Base-by-base conservation (phyloP, 2,797 vertebrate species). In the Ateles fusciceps region DNA sequence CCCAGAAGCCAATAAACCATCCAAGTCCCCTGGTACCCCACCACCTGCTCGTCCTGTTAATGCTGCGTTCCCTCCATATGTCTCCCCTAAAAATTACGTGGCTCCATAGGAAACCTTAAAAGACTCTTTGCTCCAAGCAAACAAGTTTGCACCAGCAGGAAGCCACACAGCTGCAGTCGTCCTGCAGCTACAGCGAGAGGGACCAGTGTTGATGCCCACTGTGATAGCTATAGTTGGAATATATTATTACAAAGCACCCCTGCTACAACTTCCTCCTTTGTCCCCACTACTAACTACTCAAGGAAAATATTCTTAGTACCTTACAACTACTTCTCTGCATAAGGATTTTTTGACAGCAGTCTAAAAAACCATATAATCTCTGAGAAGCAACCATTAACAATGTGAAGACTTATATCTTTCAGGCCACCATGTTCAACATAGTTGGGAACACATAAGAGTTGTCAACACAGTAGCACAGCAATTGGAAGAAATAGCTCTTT, bases 151-250 rank as follows among this genome's bases (percentile, higher is more conserved):
- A 28, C 22, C 12, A 14, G 46, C 52, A 1, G 5, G n/a, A 85
- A 57, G 1, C 33, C 28, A 11, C 1, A 9, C 4, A 1, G 1
- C 50, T 24, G n/a, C 5, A 19, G 33, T 19, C 59, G 2, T 48
- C 14, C 0, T 39, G 39, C 72, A 42, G n/a, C 11, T 24, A 7
- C 5, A 36, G 7, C 15, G 10, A 36, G 6, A 21, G 1, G 8
- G 30, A 10, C 36, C 14, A 5, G 30, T n/a, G 57, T 90, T 68
- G 19, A 91, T 17, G 22, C 13, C 21, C 72, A 22, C 0, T 0
- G 17, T 50, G 59, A 19, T 1, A 17, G 48, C 72, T 26, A 10
- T 10, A 1, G n/a, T 50, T 44, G 30, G 44, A 28, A 14, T 26
- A 19, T 26, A 9, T 48, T 21, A 14, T 68, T 68, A 24, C n/a